A percentile compares a stretch with the other conserved stretches of the same genome.
Evolutionary conservation across 2,797 vertebrate genomes (phyloP).

Genomic region (Danio tinwini): DNA sequence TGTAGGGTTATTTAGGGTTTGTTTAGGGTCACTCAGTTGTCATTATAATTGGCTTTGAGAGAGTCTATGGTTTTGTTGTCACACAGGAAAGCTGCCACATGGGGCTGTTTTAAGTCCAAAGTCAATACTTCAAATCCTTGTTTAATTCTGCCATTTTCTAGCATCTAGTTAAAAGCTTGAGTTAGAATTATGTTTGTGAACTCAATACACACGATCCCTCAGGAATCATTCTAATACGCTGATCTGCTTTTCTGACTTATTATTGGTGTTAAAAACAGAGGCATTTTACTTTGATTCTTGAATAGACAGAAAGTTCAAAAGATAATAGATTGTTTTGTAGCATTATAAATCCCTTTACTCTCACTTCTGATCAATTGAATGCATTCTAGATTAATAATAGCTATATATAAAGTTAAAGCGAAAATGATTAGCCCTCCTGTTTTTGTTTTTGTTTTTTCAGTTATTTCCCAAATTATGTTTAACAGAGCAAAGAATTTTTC

Average conservation of each 20-base stretch:
- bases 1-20: not conserved
- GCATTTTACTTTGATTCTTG: not conserved
- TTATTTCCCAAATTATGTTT: too few relatives aligned
- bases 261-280: too few relatives aligned
- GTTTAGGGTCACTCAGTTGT: not conserved
- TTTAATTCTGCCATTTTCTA: not conserved
- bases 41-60: not conserved
- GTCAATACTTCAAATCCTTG: not conserved
- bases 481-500: too few relatives aligned
- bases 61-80: not conserved
- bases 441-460: too few relatives aligned
- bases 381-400: too few relatives aligned
- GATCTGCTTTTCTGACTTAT: not conserved
- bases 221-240: not conserved
- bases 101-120: not conserved
- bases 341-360: not conserved
- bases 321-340: not conserved
- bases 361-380: too few relatives aligned
- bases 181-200: not conserved
- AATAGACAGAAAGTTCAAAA: not conserved
- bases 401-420: too few relatives aligned
- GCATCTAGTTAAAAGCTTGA: not conserved
- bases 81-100: not conserved
- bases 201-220: too few relatives aligned
- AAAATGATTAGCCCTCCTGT: too few relatives aligned